phyloP scores from a whole-genome alignment of 1,140 invertebrate genomes.

The Ganaspis sp. region DNA sequence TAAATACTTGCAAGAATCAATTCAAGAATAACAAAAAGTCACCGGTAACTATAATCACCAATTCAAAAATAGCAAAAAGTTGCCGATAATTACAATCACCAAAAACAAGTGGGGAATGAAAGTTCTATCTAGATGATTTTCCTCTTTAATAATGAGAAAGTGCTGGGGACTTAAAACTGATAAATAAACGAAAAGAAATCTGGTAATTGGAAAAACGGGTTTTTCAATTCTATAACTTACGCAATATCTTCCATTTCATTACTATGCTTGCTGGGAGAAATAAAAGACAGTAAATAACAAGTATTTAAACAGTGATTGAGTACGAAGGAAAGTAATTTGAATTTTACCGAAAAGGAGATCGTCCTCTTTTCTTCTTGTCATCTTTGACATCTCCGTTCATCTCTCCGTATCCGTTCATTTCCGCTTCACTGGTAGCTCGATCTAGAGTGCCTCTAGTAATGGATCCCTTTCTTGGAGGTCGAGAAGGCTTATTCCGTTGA shows the following conservation, averaged over 20 bases:
- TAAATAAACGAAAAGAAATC: neutral
- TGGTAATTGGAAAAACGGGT: neutral
- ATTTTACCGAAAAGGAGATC: conserved; percentile 91
- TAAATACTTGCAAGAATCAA: too few relatives aligned
- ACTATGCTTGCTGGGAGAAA: conserved; percentile 69
- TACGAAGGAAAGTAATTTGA: too few relatives aligned
- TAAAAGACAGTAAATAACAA: neutral
- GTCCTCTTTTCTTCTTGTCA: conserved; percentile 90
- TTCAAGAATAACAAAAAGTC: too few relatives aligned
- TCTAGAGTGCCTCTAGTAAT: conserved; percentile 79
- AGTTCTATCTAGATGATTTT: neutral
- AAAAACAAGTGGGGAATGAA: neutral
- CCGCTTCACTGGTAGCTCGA: conserved; percentile 84
- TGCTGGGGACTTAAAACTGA: neutral
- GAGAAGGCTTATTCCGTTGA: conserved; percentile 79
- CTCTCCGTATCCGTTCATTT: conserved; percentile 82
- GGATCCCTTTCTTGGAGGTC: conserved; percentile 86
- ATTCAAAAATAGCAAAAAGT: too few relatives aligned
- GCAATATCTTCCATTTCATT: conserved; percentile 68
- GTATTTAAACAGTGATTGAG: neutral
- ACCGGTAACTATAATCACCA: too few relatives aligned
- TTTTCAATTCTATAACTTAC: conserved; percentile 62
- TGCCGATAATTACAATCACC: too few relatives aligned
- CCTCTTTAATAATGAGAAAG: neutral
- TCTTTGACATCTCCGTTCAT: conserved; percentile 79